Percentiles rank a stretch among this genome's conserved stretches.
Evolutionary conservation across 2,888 invertebrate genomes (phyloP).

Genomic region (Drosophila cognata): DNA sequence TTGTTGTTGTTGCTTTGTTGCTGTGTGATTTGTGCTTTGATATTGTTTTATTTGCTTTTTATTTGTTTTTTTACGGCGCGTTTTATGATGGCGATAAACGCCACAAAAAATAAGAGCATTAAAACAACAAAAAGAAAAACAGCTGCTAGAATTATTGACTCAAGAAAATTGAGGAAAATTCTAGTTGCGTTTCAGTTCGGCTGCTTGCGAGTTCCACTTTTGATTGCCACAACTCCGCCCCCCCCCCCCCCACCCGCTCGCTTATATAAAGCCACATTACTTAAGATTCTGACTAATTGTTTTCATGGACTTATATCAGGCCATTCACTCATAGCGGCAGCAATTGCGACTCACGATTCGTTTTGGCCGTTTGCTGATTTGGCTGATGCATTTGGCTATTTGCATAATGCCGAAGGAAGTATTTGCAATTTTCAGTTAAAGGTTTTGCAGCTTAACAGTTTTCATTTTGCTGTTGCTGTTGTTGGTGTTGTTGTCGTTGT

Average conservation of each 20-base stretch:
- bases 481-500: slow-evolving; percentile 24
- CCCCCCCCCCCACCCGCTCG: fast-evolving
- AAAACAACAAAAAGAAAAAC: slow-evolving; percentile 9
- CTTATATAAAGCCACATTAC: slow-evolving; percentile 40
- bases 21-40: slow-evolving; percentile 58
- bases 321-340: slow-evolving; percentile 27
- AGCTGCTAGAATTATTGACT: slow-evolving; percentile 46
- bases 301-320: slow-evolving; percentile 17
- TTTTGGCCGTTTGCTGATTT: slow-evolving; percentile 13
- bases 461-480: slow-evolving; percentile 42
- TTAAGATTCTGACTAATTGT: slow-evolving; percentile 58
- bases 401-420: slow-evolving; percentile 65
- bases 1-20: slow-evolving; percentile 34
- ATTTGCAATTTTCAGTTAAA: slow-evolving; percentile 56
- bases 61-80: slow-evolving; percentile 62
- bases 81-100: slow-evolving; percentile 65
- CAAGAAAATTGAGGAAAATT: slow-evolving; percentile 19
- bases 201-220: slow-evolving; percentile 10
- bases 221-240: neutral
- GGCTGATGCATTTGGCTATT: slow-evolving; percentile 25
- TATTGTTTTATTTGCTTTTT: slow-evolving; percentile 72
- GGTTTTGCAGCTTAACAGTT: slow-evolving; percentile 59
- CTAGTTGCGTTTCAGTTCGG: slow-evolving; percentile 17
- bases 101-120: slow-evolving; percentile 5
- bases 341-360: slow-evolving; percentile 32